These are phyloP conservation scores for Vanessa cardui DNA, from an alignment of 2,888 invertebrate species.

Conservation along the genomic window DNA sequence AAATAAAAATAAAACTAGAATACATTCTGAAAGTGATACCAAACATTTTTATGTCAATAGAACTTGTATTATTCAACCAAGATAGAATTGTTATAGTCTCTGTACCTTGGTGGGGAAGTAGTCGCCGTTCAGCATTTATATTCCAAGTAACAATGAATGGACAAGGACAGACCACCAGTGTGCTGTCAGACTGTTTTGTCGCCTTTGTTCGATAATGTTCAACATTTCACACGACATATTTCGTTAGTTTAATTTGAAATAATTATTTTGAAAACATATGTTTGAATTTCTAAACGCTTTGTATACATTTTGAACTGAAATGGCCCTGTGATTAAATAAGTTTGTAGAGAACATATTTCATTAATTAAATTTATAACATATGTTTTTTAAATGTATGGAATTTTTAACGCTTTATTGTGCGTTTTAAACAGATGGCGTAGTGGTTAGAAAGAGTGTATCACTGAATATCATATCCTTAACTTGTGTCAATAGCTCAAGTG, in stretches of 20 bases:
- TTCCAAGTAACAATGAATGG: constrained; percentile 52
- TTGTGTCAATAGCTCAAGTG: too few species aligned
- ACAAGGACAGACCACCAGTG: constrained; percentile 55
- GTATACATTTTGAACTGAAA: too few species aligned
- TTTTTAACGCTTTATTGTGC: too few species aligned
- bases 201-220: constrained; percentile 49
- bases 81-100: constrained; percentile 14
- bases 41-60: background rate
- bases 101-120: constrained; percentile 21
- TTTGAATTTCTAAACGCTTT: too few species aligned
- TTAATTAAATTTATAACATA: too few species aligned
- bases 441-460: too few species aligned
- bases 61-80: constrained; percentile 1
- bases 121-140: constrained; percentile 32
- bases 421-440: too few species aligned
- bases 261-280: background rate
- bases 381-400: too few species aligned
- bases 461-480: too few species aligned
- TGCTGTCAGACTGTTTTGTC: constrained; percentile 44
- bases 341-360: too few species aligned
- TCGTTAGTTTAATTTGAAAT: background rate
- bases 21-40: background rate
- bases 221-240: constrained; percentile 17
- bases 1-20: too few species aligned
- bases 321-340: too few species aligned